Evolutionary conservation across 2,797 vertebrate species (phyloP), one percentile per base, ranked within the genome.

Genomic region (Crenuchus spilurus): DNA sequence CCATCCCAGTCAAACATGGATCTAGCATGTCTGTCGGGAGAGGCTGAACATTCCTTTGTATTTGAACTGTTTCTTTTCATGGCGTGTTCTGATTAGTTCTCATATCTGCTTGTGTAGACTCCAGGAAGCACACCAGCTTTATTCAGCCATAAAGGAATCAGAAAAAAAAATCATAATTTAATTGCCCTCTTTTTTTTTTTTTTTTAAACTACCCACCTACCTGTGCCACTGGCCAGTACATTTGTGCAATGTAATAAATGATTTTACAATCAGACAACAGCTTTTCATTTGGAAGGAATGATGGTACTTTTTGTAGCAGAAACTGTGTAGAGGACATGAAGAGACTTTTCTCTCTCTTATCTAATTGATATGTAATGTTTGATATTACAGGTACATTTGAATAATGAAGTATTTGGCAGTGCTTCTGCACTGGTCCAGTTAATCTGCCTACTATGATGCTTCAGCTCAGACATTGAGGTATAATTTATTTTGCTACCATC

Each of bases 221-320:
- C 77, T 85, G 83, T 86, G 78, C 48, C 51, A 71, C 41, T 57
- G 10, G 72, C 46, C 75, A 79, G 67, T 72, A 71, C 75, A 64
- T 69, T 85, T 85, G 82, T 78, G 80, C 79, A 80, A 79, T 86
- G 86, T 86, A 92, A 91, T 90, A 90, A 90, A 91, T 82, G 14
- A 79, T 82, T 83, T 78, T 73, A 73, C 65, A 70, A 65, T 69
- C 31, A 46, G 6, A 20, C 13, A n/a, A 28, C 24, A 39, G 31
- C 28, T 62, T 64, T 44, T 63, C 30, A 11, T 30, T 51, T 28
- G 46, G 51, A 20, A 26, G 16, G 20, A 57, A 44, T 55, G 30
- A 69, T 44, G 42, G 6, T 16, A 44, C 1, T 44, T 44, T 44
- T n/a, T n/a, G n/a, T n/a, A n/a, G n/a, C n/a, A n/a, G n/a, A n/a